Base-by-base conservation (phyloP, 2,113 vertebrate species). In the Thomomys bottae region DNA sequence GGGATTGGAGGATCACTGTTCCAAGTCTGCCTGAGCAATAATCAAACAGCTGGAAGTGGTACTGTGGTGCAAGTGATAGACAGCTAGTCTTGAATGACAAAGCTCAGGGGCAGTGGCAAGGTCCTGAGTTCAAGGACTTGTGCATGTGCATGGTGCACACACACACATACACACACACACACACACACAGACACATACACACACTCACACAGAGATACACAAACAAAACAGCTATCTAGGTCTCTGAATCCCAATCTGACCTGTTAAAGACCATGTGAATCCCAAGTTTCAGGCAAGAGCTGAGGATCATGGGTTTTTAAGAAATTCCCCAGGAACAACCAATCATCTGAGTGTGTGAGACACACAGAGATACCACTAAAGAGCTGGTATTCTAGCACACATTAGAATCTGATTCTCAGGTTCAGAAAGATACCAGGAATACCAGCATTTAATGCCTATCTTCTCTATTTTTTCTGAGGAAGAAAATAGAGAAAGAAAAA, bases 381-480 rank as follows among this genome's bases (percentile, higher is more conserved):
- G 70, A 86, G 34, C 34, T 81, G 38, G 14, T 30, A 70, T 24
- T 87, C 15, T 30, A 64, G n/a, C n/a, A n/a, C n/a, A n/a, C n/a
- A n/a, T n/a, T n/a, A n/a, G n/a, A n/a, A n/a, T n/a, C n/a, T n/a
- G n/a, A n/a, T n/a, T n/a, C n/a, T n/a, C 4, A 61, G 59, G 30
- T 93, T 83, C 15, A 82, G 67, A 68, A 76, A 83, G 76, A 75
- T 20, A 36, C 12, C 78, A 23, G n/a, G 77, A 87, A 64, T 30
- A 38, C 8, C 30, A 57, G 34, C 79, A 86, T 34, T 82, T 76
- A 38, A 61, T 64, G 67, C 75, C 20, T 81, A 61, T n/a, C 57
- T 14, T 15, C 18, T 54, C 15, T 54, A 15, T 45, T 80, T 82
- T 91, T 82, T 78, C 30, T 54, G 34, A 91, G 21, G 87, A 24